Conservation (phyloP, 2,113 vertebrate species). For the Rallus limicola region DNA sequence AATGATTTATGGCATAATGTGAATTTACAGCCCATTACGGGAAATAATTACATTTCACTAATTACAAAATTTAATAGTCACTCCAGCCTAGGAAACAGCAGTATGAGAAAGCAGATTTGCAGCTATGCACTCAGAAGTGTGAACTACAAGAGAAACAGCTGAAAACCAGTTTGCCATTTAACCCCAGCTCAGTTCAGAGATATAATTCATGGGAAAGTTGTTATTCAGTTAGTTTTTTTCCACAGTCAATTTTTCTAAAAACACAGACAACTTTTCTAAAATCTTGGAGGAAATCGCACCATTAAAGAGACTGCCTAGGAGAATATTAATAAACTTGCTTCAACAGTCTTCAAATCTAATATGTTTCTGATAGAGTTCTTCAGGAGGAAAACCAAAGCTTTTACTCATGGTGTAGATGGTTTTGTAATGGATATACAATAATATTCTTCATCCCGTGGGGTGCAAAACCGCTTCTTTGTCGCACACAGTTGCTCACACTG, state of each 20-base stretch:
- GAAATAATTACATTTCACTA: slow-evolving; percentile 60
- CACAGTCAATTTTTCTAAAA: not conserved
- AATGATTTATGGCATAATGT: slow-evolving; percentile 57
- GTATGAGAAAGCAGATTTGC: not conserved
- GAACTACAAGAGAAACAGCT: not conserved
- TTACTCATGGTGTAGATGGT: accelerated
- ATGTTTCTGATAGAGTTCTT: not conserved
- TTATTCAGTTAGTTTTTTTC: not conserved
- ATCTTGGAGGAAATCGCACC: not conserved
- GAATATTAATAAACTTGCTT: not conserved
- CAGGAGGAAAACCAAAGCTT: not conserved
- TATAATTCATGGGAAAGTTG: not conserved
- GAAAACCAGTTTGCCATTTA: slow-evolving; percentile 18
- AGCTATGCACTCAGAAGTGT: not conserved
- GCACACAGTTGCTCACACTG: not conserved
- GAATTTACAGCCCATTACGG: slow-evolving; percentile 29
- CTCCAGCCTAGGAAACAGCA: slow-evolving; percentile 7
- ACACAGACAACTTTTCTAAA: not conserved
- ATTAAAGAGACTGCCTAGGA: not conserved
- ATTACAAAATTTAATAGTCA: slow-evolving; percentile 53
- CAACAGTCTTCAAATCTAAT: not conserved
- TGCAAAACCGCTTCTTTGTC: not conserved
- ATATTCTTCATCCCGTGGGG: not conserved
- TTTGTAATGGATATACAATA: not conserved
- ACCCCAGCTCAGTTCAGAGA: not conserved